These are phyloP conservation scores for Octonoba sinensis DNA, from an alignment of 2,888 invertebrate genomes.

Conservation along the genomic window DNA sequence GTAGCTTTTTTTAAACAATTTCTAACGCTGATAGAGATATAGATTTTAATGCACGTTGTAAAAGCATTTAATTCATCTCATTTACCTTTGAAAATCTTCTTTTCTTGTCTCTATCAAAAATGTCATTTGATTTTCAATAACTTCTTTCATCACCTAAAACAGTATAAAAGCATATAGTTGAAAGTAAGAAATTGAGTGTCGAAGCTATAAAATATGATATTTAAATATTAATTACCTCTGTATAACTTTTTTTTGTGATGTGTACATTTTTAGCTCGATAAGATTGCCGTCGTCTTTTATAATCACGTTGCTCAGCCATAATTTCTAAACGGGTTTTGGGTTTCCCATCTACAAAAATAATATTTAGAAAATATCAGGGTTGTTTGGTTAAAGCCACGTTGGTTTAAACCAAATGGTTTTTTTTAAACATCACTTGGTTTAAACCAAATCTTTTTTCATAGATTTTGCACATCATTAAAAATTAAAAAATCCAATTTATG, in stretches of 20 bases:
- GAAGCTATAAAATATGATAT: background rate
- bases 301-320: constrained; percentile 69
- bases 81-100: constrained; percentile 29
- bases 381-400: too few species aligned
- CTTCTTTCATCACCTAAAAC: constrained; percentile 64
- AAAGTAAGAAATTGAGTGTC: background rate
- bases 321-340: constrained; percentile 68
- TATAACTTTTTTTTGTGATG: constrained; percentile 71
- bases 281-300: constrained; percentile 70
- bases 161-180: background rate
- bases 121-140: constrained; percentile 64
- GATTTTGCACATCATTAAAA: too few species aligned
- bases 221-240: constrained; percentile 68
- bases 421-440: too few species aligned
- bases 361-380: too few species aligned
- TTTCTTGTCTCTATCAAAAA: constrained; percentile 29
- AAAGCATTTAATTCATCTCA: background rate
- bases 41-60: background rate
- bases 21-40: too few species aligned
- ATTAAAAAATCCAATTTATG: too few species aligned
- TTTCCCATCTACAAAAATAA: constrained; percentile 37
- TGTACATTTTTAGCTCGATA: constrained; percentile 72
- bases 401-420: too few species aligned
- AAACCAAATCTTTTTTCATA: too few species aligned
- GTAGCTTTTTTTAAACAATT: too few species aligned